phyloP scores from a whole-genome alignment of 2,888 invertebrate genomes.

The Baccha elongata region DNA sequence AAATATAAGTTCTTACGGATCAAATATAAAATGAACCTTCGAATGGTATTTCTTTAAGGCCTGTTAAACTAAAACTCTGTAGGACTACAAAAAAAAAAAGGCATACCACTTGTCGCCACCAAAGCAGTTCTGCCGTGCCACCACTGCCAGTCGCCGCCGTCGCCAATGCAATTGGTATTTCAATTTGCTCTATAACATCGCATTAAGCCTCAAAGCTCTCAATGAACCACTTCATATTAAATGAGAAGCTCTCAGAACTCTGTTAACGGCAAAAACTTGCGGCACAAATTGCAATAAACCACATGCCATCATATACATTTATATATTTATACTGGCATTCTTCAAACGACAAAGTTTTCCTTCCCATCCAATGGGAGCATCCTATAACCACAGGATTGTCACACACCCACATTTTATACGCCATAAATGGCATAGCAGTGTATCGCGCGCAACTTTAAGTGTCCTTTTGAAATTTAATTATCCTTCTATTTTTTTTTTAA shows the following conservation, averaged over 20 bases:
- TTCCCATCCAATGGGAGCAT: slow-evolving; percentile 3
- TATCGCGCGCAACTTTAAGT: slow-evolving; percentile 48
- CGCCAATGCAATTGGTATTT: background rate
- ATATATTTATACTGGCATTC: background rate
- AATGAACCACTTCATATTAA: slow-evolving; percentile 31
- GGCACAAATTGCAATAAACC: slow-evolving; percentile 54
- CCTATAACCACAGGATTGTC: slow-evolving; percentile 12
- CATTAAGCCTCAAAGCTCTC: background rate
- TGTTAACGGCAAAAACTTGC: slow-evolving; percentile 37
- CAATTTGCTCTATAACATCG: slow-evolving; percentile 8
- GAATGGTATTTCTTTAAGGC: no score
- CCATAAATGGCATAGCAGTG: slow-evolving; percentile 43
- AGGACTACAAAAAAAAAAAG: background rate
- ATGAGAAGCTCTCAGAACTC: slow-evolving; percentile 16
- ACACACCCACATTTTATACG: background rate
- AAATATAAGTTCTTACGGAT: no score
- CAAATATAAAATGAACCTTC: no score
- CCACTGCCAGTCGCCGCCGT: background rate
- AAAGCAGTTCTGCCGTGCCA: background rate
- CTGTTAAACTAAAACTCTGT: no score
- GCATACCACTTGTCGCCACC: background rate
- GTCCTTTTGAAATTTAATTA: slow-evolving; percentile 66
- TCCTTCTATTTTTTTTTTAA: slow-evolving; percentile 18
- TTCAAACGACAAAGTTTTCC: slow-evolving; percentile 52
- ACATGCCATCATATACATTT: background rate